Percentiles rank a stretch among this genome's conserved stretches.
Conservation (phyloP, 2,113 vertebrate genomes). For the Brachyhypopomus gauderio region DNA sequence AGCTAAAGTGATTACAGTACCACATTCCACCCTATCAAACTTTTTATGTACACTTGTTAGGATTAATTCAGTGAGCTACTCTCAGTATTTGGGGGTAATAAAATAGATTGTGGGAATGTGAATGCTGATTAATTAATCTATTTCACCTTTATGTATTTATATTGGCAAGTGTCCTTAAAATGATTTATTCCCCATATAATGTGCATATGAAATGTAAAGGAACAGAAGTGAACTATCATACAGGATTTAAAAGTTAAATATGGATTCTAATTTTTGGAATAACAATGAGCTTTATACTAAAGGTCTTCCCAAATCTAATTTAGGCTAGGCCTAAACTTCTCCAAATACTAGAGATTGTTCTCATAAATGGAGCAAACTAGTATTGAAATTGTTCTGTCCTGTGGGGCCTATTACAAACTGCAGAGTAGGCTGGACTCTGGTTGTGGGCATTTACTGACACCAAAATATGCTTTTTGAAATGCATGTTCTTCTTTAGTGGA, state of each 20-base stretch:
- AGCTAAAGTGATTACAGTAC: constrained; percentile 2
- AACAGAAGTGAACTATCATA: background rate
- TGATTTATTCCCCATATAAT: background rate
- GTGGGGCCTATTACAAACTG: no score
- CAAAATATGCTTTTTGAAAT: no score
- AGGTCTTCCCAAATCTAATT: no score
- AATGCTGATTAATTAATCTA: background rate
- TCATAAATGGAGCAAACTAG: no score
- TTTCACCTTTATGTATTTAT: background rate
- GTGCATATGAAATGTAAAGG: background rate
- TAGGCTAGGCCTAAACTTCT: no score
- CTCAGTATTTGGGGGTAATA: background rate
- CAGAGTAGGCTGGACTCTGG: no score
- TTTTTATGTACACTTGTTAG: background rate
- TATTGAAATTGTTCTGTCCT: no score
- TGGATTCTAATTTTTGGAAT: no score
- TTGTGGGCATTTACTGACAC: no score
- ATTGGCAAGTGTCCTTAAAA: background rate
- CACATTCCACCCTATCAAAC: constrained; percentile 11
- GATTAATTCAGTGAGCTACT: background rate
- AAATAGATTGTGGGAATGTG: background rate
- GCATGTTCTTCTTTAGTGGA: no score
- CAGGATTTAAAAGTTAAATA: background rate
- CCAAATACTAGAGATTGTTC: no score
- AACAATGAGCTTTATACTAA: no score